phyloP scores from a whole-genome alignment of 2,113 vertebrate species.

The Pterocles burchelli region DNA sequence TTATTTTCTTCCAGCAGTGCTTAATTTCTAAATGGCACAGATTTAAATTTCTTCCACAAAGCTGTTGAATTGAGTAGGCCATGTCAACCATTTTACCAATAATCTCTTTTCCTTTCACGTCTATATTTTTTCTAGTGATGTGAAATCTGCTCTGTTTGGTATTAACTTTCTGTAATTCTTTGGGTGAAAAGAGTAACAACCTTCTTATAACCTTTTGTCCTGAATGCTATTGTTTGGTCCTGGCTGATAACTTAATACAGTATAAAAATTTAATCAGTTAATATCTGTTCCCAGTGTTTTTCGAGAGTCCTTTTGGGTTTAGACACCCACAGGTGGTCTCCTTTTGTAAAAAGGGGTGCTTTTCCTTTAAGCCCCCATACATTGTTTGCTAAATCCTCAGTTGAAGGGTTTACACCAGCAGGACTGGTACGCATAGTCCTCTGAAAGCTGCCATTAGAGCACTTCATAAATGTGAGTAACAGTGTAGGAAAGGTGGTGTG shows the following conservation, averaged over 20 bases:
- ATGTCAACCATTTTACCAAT: neutral
- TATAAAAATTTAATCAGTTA: slow-evolving; percentile 36
- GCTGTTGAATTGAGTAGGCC: neutral
- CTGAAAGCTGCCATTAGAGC: neutral
- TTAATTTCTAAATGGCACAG: slow-evolving; percentile 39
- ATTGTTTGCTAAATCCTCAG: neutral
- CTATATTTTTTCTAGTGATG: neutral
- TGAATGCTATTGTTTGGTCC: fast-evolving
- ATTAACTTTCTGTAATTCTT: neutral
- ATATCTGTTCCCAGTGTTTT: neutral
- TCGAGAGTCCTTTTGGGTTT: neutral
- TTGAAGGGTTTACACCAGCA: slow-evolving; percentile 6
- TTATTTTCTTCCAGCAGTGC: slow-evolving; percentile 16
- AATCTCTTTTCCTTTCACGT: neutral
- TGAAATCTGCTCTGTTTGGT: neutral
- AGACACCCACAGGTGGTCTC: neutral
- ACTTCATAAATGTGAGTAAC: neutral
- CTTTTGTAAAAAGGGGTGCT: slow-evolving; percentile 12
- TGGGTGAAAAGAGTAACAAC: neutral
- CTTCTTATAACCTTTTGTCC: neutral
- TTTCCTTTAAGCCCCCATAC: neutral
- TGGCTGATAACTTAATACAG: neutral
- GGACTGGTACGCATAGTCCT: neutral
- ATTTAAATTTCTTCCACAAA: neutral
- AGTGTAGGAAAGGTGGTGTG: neutral